Conservation (phyloP, 2,888 invertebrate species). For the Taenaris catops region DNA sequence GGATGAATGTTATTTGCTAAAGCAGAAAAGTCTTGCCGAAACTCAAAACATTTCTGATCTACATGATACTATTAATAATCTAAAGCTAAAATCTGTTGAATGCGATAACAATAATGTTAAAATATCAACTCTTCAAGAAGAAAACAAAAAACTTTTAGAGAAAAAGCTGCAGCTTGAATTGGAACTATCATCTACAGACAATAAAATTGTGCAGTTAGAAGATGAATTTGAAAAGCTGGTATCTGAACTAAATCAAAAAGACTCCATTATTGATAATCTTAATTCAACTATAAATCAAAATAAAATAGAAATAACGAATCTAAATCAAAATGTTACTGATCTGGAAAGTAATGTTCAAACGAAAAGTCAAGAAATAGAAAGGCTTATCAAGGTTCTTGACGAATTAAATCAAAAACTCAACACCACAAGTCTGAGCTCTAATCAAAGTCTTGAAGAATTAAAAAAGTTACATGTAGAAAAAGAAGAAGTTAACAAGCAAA, state of each 20-base stretch:
- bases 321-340: conserved; percentile 38
- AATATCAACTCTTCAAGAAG: conserved; percentile 38
- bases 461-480: conserved; percentile 42
- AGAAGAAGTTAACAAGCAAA: conserved; percentile 44
- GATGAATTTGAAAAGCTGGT: conserved; percentile 55
- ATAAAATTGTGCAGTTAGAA: conserved; percentile 55
- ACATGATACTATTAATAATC: conserved; percentile 35
- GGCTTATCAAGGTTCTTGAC: conserved; percentile 37
- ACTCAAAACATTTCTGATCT: conserved; percentile 29
- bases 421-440: conserved; percentile 30
- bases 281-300: conserved; percentile 41
- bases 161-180: conserved; percentile 43
- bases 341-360: conserved; percentile 36
- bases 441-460: conserved; percentile 40
- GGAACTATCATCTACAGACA: conserved; percentile 45
- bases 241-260: conserved; percentile 59
- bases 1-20: conserved; percentile 35
- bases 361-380: conserved; percentile 50
- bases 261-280: conserved; percentile 48
- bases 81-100: conserved; percentile 37
- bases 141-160: conserved; percentile 42
- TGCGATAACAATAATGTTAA: conserved; percentile 37
- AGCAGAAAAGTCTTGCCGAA: conserved; percentile 29
- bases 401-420: conserved; percentile 35
- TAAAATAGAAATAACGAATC: conserved; percentile 32